Base-by-base conservation (phyloP, 1,140 invertebrate species). In the Polyergus mexicanus region DNA sequence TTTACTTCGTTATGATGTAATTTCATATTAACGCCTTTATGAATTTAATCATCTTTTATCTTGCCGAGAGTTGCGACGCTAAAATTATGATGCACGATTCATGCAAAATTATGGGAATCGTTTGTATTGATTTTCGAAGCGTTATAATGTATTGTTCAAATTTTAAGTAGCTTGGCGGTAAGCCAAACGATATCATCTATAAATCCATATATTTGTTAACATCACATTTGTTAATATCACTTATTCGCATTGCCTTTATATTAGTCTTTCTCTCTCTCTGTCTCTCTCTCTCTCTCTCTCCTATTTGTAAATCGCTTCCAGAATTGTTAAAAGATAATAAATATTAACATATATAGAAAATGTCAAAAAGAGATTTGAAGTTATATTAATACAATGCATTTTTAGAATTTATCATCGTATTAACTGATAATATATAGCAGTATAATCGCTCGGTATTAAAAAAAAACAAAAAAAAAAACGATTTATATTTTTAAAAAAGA, bases 1-100 rank as follows among this genome's bases (percentile, higher is more conserved):
- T 58, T 71, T 71, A 58, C 66, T 44, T 72, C 47, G 54, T 72
- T 71, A 72, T 25, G 51, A 60, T 72, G 38, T 47, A 81, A 81
- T 81, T 81, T 81, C 78, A 58, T 72, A 72, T 72, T 81, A 81
- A 81, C 78, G 78, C 72, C 68, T 81, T 72, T 81, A 72, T 72
- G 72, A 83, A 83, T 74, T 72, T 60, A 74, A 83, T n/a, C 66
- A 22, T 38, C 32, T 83, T 83, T 74, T 74, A 74, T 54, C 68
- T 74, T 35, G 78, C 78, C n/a, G 68, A 58, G 68, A 83, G 38
- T 72, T 22, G 41, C 19, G 35, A 19, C 69, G 35, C 54, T 35
- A 47, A n/a, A 44, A 83, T 44, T 74, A 83, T 56, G 76, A 69
- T 58, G 54, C 54, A 60, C 66, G 54, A 41, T 62, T 60, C 54